Evolutionary conservation across 2,797 vertebrate genomes (phyloP).

Genomic region (Mus minutoides): DNA sequence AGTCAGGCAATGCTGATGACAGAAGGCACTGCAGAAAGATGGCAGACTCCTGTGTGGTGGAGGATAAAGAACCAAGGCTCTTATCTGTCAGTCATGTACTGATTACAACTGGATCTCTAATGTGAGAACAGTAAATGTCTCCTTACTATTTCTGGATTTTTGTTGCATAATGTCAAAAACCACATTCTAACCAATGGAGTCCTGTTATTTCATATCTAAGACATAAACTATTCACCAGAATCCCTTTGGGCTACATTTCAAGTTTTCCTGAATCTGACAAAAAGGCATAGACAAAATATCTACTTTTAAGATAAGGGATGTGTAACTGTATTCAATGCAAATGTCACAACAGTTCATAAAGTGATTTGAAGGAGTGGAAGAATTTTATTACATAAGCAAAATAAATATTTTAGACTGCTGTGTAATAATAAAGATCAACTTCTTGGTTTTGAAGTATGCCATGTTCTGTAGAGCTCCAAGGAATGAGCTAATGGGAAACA

Average conservation of each 20-base stretch:
- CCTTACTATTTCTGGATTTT: conserved; percentile 38
- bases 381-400: conserved; percentile 37
- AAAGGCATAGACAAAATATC: conserved; percentile 38
- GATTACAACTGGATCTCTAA: neutral
- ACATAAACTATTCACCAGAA: conserved; percentile 11
- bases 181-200: neutral
- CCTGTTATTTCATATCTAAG: neutral
- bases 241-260: neutral
- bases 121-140: neutral
- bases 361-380: neutral
- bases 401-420: conserved; percentile 13
- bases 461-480: neutral
- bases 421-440: neutral
- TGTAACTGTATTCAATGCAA: conserved; percentile 4
- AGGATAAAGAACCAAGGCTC: neutral
- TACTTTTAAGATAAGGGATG: conserved; percentile 47
- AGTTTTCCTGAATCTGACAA: neutral
- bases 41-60: neutral
- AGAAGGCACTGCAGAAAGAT: neutral
- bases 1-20: neutral
- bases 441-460: neutral
- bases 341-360: conserved; percentile 12
- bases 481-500: neutral
- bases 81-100: neutral
- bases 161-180: neutral